Base-by-base conservation (phyloP, 2,888 invertebrate species). In the Tetanocera ferruginea region DNA sequence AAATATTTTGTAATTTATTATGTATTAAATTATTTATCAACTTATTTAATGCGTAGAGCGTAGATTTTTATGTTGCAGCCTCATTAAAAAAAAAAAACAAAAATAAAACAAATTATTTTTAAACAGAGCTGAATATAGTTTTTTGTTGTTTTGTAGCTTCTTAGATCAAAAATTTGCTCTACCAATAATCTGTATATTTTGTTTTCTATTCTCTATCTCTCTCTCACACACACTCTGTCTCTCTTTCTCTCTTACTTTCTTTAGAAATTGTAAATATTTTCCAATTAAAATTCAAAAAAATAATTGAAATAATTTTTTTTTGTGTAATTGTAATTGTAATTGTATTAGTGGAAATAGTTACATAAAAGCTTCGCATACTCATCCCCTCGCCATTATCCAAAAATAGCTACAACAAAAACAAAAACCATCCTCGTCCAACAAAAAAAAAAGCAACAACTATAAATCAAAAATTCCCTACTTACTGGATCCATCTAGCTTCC, bases 311-410 rank as follows among this genome's bases (percentile, higher is more conserved):
- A 76, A 70, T 55, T 74, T 66, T 71, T 74, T 37, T 70, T n/a
- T n/a, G n/a, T n/a, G n/a, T n/a, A n/a, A n/a, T n/a, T 79, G 64
- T 78, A 80, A 75, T 77, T 79, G 76, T 75, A 75, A 80, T 76
- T 75, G 51, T 80, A 79, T 81, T 83, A 83, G 83, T 85, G 83
- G 83, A 86, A 84, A 82, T 83, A 84, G 80, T 81, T 83, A 85
- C 84, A 86, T 83, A 85, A 84, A 83, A 82, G 86, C 87, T 88
- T 87, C 81, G 86, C 87, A 86, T 86, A 86, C 84, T 86, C 87
- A 87, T 87, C 84, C 80, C 83, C 82, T 81, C 82, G 83, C 82
- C 82, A 70, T 66, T 64, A 62, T 62, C 69, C 69, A 73, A 60
- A 51, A 77, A 72, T 28, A 76, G 72, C 52, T 51, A 66, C 66